Conservation (phyloP, 2,113 vertebrate genomes). For the Craseonycteris thonglongyai region DNA sequence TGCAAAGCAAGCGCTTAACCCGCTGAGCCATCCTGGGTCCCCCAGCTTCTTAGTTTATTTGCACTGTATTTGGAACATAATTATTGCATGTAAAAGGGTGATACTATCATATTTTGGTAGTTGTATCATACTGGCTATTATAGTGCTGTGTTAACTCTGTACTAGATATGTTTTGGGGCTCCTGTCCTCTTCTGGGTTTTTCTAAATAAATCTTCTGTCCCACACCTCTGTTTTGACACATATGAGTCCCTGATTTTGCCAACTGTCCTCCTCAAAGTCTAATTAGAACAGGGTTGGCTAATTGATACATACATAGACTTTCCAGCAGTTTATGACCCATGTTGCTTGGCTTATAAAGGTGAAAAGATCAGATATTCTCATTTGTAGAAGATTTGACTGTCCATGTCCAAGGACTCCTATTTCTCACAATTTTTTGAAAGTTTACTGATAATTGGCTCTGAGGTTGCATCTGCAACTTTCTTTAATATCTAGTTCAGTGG, state of each 20-base stretch:
- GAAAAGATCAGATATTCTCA: not conserved
- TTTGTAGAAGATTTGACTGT: not conserved
- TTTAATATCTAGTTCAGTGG: not conserved
- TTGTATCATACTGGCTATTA: not conserved
- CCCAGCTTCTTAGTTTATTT: not conserved
- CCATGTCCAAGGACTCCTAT: not conserved
- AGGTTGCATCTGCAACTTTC: not conserved
- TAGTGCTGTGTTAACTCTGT: not conserved
- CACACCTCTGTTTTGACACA: not conserved
- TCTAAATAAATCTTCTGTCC: not conserved
- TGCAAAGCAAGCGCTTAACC: too few species aligned
- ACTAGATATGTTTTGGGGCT: not conserved
- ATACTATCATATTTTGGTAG: not conserved
- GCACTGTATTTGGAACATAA: not conserved
- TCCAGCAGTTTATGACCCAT: not conserved
- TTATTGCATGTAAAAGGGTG: not conserved
- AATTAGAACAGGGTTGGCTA: not conserved
- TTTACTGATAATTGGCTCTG: not conserved
- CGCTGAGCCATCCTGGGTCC: too few species aligned
- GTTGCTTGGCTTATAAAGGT: not conserved
- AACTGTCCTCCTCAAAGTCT: not conserved
- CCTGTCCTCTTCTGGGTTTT: not conserved
- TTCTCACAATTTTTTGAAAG: not conserved
- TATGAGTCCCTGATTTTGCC: not conserved
- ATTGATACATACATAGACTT: not conserved